A percentile compares a stretch with the other conserved stretches of the same genome.
These are phyloP conservation scores for Muscicapa comitata DNA, from an alignment of 2,797 vertebrate species.

Conservation along the genomic window DNA sequence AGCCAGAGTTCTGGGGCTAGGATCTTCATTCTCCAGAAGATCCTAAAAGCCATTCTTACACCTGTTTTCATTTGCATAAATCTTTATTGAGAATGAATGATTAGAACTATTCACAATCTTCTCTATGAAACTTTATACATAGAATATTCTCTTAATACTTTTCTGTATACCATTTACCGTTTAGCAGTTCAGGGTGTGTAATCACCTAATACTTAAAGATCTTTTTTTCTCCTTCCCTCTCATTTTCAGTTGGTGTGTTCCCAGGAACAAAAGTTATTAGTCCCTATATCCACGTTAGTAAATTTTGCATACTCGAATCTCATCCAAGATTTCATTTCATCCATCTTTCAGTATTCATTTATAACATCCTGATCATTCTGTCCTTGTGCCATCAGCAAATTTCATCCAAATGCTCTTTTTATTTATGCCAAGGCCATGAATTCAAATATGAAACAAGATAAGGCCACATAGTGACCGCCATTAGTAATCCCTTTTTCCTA, in stretches of 20 bases:
- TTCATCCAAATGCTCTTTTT: slow-evolving; percentile 9
- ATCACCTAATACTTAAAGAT: background rate
- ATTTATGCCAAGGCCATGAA: background rate
- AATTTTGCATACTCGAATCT: background rate
- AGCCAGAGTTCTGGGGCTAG: background rate
- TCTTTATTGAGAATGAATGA: background rate
- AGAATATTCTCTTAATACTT: background rate
- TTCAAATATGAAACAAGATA: slow-evolving; percentile 28
- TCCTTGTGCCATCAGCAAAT: slow-evolving; percentile 5
- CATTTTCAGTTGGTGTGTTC: background rate
- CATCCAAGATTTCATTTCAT: slow-evolving; percentile 16
- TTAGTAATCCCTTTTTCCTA: background rate
- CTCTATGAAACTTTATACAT: background rate
- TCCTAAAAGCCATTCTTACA: background rate
- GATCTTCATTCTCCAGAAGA: background rate
- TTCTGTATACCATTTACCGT: background rate
- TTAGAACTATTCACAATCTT: background rate
- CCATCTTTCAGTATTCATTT: background rate
- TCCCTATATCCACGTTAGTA: background rate
- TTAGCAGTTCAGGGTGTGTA: background rate
- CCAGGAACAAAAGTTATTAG: background rate
- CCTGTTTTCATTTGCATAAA: background rate
- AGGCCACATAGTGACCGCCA: background rate
- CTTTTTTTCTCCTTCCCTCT: background rate
- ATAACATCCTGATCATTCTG: slow-evolving; percentile 4